A percentile compares a stretch with the other conserved stretches of the same genome.
Conservation (phyloP, 2,113 vertebrate genomes). For the Oncorhynchus gorbuscha region DNA sequence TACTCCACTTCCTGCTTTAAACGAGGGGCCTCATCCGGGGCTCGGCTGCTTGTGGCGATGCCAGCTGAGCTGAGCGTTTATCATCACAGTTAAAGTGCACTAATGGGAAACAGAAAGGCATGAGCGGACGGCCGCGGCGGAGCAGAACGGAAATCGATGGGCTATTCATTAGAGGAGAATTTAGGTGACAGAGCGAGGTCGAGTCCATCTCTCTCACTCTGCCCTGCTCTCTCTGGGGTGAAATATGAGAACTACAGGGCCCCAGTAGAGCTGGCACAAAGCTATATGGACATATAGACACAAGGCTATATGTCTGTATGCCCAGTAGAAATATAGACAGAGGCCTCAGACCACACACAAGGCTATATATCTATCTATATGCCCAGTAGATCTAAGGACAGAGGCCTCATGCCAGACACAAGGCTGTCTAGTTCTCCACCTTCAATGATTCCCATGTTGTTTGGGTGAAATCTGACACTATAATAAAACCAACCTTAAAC, state of each 20-base stretch:
- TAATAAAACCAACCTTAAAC: too few species aligned
- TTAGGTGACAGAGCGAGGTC: conserved; percentile 55
- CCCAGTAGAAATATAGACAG: conserved; percentile 19
- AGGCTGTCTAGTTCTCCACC: neutral
- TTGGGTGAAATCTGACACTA: neutral
- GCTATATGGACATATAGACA: too few species aligned
- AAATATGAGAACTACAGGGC: conserved; percentile 43
- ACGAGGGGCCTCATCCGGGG: conserved; percentile 9
- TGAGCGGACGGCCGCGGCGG: conserved; percentile 56
- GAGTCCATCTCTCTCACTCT: conserved; percentile 34
- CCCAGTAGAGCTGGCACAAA: neutral
- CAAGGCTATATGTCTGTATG: too few species aligned
- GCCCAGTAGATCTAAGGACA: too few species aligned
- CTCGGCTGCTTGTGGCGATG: conserved; percentile 31
- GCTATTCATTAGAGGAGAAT: conserved; percentile 78
- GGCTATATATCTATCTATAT: too few species aligned
- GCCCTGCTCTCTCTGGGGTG: conserved; percentile 23
- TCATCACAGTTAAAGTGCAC: conserved; percentile 60
- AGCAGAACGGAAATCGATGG: conserved; percentile 79
- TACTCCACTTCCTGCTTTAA: neutral
- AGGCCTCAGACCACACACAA: neutral
- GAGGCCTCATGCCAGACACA: too few species aligned
- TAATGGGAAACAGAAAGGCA: conserved; percentile 76
- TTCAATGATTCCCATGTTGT: neutral
- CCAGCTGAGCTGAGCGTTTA: conserved; percentile 37